Base-by-base conservation (phyloP, 1,140 invertebrate genomes). In the Drosophila pseudoananassae region DNA sequence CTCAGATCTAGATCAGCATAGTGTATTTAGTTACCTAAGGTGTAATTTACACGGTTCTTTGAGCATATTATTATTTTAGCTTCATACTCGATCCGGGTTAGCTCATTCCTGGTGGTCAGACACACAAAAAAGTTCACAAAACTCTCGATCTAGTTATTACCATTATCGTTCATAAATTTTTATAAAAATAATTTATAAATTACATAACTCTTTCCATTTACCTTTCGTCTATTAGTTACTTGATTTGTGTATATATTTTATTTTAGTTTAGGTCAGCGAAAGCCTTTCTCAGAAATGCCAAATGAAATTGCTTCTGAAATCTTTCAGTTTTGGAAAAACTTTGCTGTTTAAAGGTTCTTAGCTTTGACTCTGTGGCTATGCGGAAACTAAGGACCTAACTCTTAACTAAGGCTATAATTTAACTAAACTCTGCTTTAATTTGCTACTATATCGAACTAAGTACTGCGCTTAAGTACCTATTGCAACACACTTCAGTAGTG, bases 131-230 rank as follows among this genome's bases (percentile, higher is more conserved):
- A 9, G 29, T 20, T 52, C 50, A 33, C 29, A 45, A 61, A 53
- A 50, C 47, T 36, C 47, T 54, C 52, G 25, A 50, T 55, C 45
- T 20, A 20, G 36, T 43, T 15, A 38, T 40, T 49, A 33, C 64
- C 61, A 49, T 59, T 80, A 66, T 60, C 64, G 55, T 64, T 82
- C 79, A 71, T 84, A 87, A 87, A 87, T 78, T 78, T 88, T 78
- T 85, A 85, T 57, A 85, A 85, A 85, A 87, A 85, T 85, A 85
- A 88, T 85, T 88, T 85, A 80, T 85, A 81, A 87, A 69, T 84
- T 84, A 77, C 82, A 77, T 81, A 84, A 87, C 82, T 84, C 63
- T 84, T 38, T 75, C 68, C 61, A 65, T 78, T 78, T 83, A 63
- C 50, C 58, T 40, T 25, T 55, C 54, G 17, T 45, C 27, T 45